A percentile compares a stretch with the other conserved stretches of the same genome.
These are phyloP conservation scores for Mactra quadrangularis DNA, from an alignment of 1,140 invertebrate genomes.

Conservation along the genomic window DNA sequence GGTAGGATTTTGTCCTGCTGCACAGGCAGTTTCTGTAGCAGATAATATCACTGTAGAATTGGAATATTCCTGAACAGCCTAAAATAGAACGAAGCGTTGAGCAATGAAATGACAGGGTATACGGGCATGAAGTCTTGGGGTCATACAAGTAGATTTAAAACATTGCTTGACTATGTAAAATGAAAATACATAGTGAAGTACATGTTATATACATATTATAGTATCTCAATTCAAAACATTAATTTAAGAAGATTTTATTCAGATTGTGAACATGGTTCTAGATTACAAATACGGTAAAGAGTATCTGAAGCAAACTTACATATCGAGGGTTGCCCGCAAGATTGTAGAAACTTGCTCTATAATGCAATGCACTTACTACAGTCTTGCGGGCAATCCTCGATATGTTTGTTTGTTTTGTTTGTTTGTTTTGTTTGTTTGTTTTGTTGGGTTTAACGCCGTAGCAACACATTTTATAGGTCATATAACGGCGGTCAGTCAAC, in stretches of 20 bases:
- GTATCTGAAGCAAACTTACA: too few species aligned
- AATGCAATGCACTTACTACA: too few species aligned
- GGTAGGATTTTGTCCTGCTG: neutral
- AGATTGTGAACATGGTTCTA: neutral
- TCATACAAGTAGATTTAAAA: neutral
- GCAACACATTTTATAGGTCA: too few species aligned
- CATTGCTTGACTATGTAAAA: neutral
- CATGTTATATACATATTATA: neutral
- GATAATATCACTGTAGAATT: neutral
- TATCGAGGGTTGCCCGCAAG: too few species aligned
- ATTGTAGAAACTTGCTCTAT: too few species aligned
- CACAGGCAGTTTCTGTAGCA: neutral
- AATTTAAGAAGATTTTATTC: neutral
- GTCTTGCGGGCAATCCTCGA: too few species aligned
- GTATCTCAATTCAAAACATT: neutral
- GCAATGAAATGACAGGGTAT: neutral
- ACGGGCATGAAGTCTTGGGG: neutral
- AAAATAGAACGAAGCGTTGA: neutral
- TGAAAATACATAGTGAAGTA: neutral
- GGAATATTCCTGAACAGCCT: conserved; percentile 8
- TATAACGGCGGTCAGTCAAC: too few species aligned
- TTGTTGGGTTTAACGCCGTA: too few species aligned
- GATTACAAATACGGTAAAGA: too few species aligned
- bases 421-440: too few species aligned
- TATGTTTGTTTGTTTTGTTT: too few species aligned